Conservation (phyloP, 2,113 vertebrate species). For the Lathamus discolor region DNA sequence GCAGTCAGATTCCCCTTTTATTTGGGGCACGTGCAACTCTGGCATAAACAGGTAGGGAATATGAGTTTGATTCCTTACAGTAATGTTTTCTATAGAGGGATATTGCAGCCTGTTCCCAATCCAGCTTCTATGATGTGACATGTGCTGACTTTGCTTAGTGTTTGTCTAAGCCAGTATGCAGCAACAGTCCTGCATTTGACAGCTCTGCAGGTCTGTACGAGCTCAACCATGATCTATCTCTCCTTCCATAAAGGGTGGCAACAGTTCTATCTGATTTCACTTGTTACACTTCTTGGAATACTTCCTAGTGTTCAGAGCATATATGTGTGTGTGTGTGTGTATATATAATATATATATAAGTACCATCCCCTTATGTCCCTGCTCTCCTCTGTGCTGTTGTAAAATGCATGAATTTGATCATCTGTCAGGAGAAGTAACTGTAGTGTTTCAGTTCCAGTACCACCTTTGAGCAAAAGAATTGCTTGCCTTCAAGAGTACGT, state of each 20-base stretch:
- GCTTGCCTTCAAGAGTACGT: background rate
- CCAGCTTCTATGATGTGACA: rapidly evolving
- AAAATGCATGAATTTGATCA: background rate
- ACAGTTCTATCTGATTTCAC: background rate
- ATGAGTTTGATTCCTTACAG: background rate
- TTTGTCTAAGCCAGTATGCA: background rate
- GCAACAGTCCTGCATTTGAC: background rate
- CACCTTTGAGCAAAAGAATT: background rate
- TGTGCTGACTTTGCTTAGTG: background rate
- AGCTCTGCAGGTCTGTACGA: background rate
- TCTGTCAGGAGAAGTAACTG: background rate
- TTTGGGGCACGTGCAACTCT: background rate
- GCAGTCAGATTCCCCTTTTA: background rate
- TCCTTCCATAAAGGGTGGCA: background rate
- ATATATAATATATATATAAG: background rate
- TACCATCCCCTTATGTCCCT: background rate
- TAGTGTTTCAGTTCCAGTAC: background rate
- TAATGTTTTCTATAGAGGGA: background rate
- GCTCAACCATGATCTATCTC: background rate
- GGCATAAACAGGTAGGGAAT: background rate
- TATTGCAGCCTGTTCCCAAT: background rate
- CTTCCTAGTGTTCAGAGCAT: background rate
- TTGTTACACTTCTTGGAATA: background rate
- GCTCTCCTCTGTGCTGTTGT: background rate
- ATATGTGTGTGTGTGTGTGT: background rate